Evolutionary conservation across 2,797 vertebrate species (phyloP), one percentile per base, ranked within the genome.

Genomic region (Eulemur mongoz): DNA sequence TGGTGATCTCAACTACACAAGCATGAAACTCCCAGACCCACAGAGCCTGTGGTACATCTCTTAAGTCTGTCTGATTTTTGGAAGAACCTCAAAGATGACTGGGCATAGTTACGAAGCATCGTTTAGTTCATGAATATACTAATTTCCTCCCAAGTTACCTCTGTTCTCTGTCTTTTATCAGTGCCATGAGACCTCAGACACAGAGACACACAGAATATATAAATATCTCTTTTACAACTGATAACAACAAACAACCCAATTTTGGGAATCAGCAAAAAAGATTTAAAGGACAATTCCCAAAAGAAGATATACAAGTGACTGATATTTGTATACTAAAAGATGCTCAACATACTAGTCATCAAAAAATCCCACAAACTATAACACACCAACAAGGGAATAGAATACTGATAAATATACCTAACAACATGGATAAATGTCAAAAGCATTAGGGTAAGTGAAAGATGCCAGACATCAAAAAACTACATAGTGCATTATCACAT

Each of bases 361-460:
- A 78, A 52, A 70, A 32, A 82, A 43, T 7, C 52, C 52, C 35
- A 57, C 25, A 54, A 45, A 88, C 35, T 76, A 27, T 35, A 84
- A 93, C 30, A 50, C 4, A 65, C 73, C 20, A 88, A 69, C 6
- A 27, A 92, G 81, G 27, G 67, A 59, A 88, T 38, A 80, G 12
- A 80, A 30, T 78, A 89, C 23, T 61, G 22, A 78, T 30, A 61
- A 3, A 50, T 23, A 59, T 38, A 81, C 43, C 38, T 25, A 81
- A 73, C 14, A 65, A 75, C n/a, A 54, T 23, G 57, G 38, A 32
- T 17, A 30, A 75, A 91, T 50, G 69, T 54, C 57, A 80, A 86
- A 89, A 89, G 84, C 43, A 63, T 78, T 83, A 83, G 61, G 12
- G 45, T 79, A 90, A 93, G 59, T 91, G 40, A 86, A 90, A 93